Conservation (phyloP, 2,113 vertebrate species). For the Meleagris gallopavo region DNA sequence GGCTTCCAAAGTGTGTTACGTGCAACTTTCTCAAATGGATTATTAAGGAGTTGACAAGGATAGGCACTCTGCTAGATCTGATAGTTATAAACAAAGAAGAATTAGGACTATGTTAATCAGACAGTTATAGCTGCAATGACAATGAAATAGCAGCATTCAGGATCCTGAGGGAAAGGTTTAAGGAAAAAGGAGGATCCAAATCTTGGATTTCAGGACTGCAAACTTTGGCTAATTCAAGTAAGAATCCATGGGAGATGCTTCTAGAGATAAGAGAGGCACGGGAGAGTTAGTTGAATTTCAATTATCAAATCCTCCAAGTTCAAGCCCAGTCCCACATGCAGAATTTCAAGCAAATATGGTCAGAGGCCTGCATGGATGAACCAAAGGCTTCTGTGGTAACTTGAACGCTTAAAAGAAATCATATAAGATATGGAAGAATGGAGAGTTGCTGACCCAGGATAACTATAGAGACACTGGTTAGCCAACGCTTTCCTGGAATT, state of each 20-base stretch:
- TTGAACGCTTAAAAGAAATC: neutral
- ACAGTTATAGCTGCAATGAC: neutral
- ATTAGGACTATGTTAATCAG: neutral
- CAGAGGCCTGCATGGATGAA: neutral
- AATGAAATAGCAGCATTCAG: neutral
- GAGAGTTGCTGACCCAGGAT: too few species aligned
- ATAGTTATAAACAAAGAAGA: neutral
- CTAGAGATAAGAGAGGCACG: neutral
- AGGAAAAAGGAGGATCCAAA: neutral
- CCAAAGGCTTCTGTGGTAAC: neutral
- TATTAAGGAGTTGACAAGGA: neutral
- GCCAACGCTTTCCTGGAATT: neutral
- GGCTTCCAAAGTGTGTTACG: neutral
- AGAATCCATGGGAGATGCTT: neutral
- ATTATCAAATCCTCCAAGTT: neutral
- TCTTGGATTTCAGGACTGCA: neutral
- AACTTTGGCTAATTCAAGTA: neutral
- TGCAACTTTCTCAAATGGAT: neutral
- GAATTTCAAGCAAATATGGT: neutral
- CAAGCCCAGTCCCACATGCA: neutral
- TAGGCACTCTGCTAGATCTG: neutral
- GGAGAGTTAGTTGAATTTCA: neutral
- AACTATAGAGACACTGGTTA: neutral
- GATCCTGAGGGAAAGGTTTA: neutral
- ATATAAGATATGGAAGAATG: neutral